A percentile compares a stretch with the other conserved stretches of the same genome.
These are phyloP conservation scores for Manis pentadactyla DNA, from an alignment of 2,797 vertebrate genomes.

Conservation along the genomic window DNA sequence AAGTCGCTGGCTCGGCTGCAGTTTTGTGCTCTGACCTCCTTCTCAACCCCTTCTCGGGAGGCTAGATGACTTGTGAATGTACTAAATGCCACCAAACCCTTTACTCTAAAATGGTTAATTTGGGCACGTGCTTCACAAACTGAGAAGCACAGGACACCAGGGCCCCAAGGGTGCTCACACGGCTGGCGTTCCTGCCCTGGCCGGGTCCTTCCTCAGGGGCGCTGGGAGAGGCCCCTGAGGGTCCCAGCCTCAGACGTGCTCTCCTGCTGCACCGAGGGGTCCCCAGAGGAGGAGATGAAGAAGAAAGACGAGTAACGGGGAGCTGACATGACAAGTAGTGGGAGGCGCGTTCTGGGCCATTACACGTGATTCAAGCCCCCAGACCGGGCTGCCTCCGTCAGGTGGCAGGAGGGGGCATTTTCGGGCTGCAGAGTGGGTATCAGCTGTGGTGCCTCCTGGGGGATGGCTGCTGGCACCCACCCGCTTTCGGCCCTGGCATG, in stretches of 20 bases:
- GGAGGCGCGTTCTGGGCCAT: not conserved
- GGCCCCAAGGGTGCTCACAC: not conserved
- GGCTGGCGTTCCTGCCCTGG: fast-evolving
- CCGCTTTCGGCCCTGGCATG: too few relatives aligned
- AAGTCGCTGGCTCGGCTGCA: not conserved
- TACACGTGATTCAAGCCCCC: not conserved
- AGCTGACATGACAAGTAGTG: too few relatives aligned
- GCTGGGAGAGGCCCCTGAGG: not conserved
- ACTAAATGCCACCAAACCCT: too few relatives aligned
- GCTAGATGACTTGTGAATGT: too few relatives aligned
- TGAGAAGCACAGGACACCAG: not conserved
- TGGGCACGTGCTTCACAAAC: not conserved
- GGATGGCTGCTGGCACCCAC: too few relatives aligned
- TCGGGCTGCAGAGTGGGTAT: fast-evolving
- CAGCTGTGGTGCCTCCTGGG: too few relatives aligned
- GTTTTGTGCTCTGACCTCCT: fast-evolving
- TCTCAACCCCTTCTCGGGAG: too few relatives aligned
- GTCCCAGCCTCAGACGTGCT: fast-evolving
- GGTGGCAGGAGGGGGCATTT: not conserved
- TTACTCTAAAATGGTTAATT: too few relatives aligned
- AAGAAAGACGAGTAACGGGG: too few relatives aligned
- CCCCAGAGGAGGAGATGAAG: too few relatives aligned
- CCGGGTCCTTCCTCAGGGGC: not conserved
- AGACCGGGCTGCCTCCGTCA: not conserved
- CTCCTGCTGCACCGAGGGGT: not conserved